Base-by-base conservation (phyloP, 2,113 vertebrate species). In the Elanus axillaris region DNA sequence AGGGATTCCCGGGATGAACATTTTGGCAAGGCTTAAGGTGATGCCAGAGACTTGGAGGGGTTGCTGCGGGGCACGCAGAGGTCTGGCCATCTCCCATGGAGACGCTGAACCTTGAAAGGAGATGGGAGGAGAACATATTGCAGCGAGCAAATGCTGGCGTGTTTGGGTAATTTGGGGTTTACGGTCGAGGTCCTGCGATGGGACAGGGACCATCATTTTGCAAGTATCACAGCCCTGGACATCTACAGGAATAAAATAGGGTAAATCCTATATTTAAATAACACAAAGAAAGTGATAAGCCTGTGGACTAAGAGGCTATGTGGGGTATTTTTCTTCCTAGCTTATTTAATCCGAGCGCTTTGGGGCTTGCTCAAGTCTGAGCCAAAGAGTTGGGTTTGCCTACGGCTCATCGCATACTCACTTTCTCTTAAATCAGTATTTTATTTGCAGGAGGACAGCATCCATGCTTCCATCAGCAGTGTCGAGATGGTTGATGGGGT, bases 1-100 rank as follows among this genome's bases (percentile, higher is more conserved):
- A 2, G 48, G 6, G 10, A 3, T 43, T 77, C 76, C 48, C 38
- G 36, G 68, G 58, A 52, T 1, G 2, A 47, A 75, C 9, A 13
- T 83, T 83, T 56, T 34, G 72, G 6, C 0, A 0, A 53, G 31
- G 26, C 25, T 73, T 60, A 43, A 43, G 40, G 79, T 52, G 34
- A 60, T 60, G 48, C 20, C 40, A 47, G n/a, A 71, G 47, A 22
- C 23, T 52, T 36, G 29, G 25, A 83, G 43, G 20, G 14, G 34
- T 52, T 2, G 2, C 55, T 69, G 59, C 0, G 0, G n/a, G 31
- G 56, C 48, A 58, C 4, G 1, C 4, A 5, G 36, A 63, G n/a
- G 13, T 64, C 42, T 72, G 71, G 7, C 76, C 19, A 8, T 10
- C 25, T 17, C 20, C 1, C 1, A 14, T 6, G 9, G n/a, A 52